Conservation (phyloP, 2,888 invertebrate species). For the Cremastobaeus sp. region DNA sequence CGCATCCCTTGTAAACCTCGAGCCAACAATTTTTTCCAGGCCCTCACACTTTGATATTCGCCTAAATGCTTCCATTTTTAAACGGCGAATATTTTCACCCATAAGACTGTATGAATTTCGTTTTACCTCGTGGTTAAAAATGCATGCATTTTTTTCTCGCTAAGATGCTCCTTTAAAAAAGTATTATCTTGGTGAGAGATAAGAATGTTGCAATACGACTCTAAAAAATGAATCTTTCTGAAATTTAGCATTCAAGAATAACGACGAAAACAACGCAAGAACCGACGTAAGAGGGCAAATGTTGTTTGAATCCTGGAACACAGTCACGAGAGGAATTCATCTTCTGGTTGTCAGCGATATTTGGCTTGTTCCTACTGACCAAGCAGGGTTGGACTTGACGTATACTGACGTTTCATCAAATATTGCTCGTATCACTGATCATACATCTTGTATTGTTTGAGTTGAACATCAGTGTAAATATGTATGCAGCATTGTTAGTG, state of each 20-base stretch:
- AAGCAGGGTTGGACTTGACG: slow-evolving; percentile 24
- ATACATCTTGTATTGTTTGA: slow-evolving; percentile 13
- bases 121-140: slow-evolving; percentile 64
- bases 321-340: slow-evolving; percentile 25
- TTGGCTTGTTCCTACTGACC: slow-evolving; percentile 30
- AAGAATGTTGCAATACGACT: too few species aligned
- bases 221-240: too few species aligned
- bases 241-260: too few species aligned
- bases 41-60: slow-evolving; percentile 74
- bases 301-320: too few species aligned
- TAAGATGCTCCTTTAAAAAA: too few species aligned
- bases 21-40: slow-evolving; percentile 60
- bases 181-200: too few species aligned
- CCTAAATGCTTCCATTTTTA: slow-evolving; percentile 77
- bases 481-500: too few species aligned
- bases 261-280: too few species aligned
- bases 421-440: slow-evolving; percentile 13
- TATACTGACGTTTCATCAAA: slow-evolving; percentile 30
- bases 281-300: too few species aligned
- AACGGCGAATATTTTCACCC: slow-evolving; percentile 77
- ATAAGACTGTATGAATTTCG: slow-evolving; percentile 74
- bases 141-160: slow-evolving; percentile 4
- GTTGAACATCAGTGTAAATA: too few species aligned
- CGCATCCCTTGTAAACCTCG: slow-evolving; percentile 27
- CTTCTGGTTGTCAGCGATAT: slow-evolving; percentile 41